phyloP scores from a whole-genome alignment of 2,888 invertebrate genomes.

The Phyto melanocephala region DNA sequence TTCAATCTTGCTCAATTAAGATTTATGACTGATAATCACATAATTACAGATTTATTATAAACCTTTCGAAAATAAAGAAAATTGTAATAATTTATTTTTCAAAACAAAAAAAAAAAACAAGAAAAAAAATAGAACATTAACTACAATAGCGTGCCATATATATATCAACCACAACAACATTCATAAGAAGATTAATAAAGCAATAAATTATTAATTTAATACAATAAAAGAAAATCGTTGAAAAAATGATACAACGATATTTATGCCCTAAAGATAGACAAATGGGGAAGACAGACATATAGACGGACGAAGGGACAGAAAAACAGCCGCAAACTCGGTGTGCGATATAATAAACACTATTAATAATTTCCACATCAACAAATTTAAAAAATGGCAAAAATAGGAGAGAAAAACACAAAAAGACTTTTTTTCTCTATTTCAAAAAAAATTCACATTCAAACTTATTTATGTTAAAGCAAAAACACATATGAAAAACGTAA shows the following conservation, averaged over 20 bases:
- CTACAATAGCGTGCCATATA: not conserved
- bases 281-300: not conserved
- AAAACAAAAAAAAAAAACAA: not conserved
- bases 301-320: not conserved
- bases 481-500: conserved; percentile 19
- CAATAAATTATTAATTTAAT: conserved; percentile 49
- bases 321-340: not conserved
- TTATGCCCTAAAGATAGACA: not conserved
- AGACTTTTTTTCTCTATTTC: not conserved
- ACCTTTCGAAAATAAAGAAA: not conserved
- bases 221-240: not conserved
- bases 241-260: not conserved
- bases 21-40: conserved; percentile 33
- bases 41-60: conserved; percentile 43
- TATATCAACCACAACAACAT: not conserved
- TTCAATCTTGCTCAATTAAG: not conserved
- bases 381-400: conserved; percentile 32
- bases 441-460: not conserved
- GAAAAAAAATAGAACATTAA: not conserved
- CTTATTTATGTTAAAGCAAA: not conserved
- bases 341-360: conserved; percentile 44
- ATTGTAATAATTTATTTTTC: conserved; percentile 7
- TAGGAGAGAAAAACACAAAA: not conserved
- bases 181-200: conserved; percentile 44
- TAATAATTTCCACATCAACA: conserved; percentile 54